phyloP scores from a whole-genome alignment of 1,140 invertebrate species.

The Caenorhabditis latens region DNA sequence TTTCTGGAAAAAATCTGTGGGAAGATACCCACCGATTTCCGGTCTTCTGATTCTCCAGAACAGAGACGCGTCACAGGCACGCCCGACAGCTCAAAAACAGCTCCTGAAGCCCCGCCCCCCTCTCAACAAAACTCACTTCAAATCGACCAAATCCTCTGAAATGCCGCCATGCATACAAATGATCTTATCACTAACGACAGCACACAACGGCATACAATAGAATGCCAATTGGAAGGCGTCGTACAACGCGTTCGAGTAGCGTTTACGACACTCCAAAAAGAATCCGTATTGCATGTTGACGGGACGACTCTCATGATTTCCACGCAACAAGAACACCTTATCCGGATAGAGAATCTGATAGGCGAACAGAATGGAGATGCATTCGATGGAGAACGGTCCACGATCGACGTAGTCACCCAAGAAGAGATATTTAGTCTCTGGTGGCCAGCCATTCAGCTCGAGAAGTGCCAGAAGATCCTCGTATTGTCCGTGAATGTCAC shows the following conservation, averaged over 20 bases:
- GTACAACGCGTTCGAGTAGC: constrained; percentile 67
- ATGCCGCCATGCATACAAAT: constrained; percentile 88
- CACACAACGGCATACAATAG: constrained; percentile 81
- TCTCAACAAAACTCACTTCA: constrained; percentile 70
- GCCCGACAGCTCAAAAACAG: too few species aligned
- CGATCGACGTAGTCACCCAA: constrained; percentile 81
- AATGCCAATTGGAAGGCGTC: constrained; percentile 78
- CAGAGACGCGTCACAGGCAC: too few species aligned
- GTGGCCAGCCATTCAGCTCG: constrained; percentile 79
- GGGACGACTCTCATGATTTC: constrained; percentile 93
- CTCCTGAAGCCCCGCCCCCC: too few species aligned
- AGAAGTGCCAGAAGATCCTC: constrained; percentile 80
- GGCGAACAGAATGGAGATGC: constrained; percentile 73
- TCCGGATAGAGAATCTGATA: constrained; percentile 94
- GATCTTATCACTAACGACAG: constrained; percentile 88
- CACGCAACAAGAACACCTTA: constrained; percentile 94
- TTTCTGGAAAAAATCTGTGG: not conserved
- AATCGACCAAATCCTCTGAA: constrained; percentile 84
- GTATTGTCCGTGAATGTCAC: constrained; percentile 81
- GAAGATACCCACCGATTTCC: too few species aligned
- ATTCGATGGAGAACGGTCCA: constrained; percentile 80
- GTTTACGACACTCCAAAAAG: constrained; percentile 83
- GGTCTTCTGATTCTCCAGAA: too few species aligned
- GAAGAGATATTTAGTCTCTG: constrained; percentile 78
- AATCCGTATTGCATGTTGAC: constrained; percentile 82